phyloP scores from a whole-genome alignment of 2,888 invertebrate genomes.

The Athalia circularis region DNA sequence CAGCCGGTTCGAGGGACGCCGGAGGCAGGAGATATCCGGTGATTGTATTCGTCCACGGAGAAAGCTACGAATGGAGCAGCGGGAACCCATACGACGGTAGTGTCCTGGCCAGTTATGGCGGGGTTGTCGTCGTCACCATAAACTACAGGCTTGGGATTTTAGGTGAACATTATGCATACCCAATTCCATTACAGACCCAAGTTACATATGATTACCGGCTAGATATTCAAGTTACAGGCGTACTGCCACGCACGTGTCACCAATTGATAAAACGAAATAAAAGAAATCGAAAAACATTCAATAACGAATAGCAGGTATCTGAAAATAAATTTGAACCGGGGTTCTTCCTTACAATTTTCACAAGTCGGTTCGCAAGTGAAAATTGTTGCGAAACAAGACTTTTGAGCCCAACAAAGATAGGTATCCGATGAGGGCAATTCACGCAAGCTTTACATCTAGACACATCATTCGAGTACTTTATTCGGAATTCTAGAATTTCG shows the following conservation, averaged over 20 bases:
- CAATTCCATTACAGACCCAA: neutral
- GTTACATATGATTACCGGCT: neutral
- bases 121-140: slow-evolving; percentile 90
- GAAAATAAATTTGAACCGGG: too few relatives aligned
- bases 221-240: neutral
- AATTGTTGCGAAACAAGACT: too few relatives aligned
- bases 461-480: too few relatives aligned
- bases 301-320: too few relatives aligned
- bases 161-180: slow-evolving; percentile 77
- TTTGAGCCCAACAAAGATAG: too few relatives aligned
- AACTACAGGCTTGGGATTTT: slow-evolving; percentile 89
- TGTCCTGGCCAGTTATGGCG: slow-evolving; percentile 94
- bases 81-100: slow-evolving; percentile 99
- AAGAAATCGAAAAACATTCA: too few relatives aligned
- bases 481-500: too few relatives aligned
- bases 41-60: slow-evolving; percentile 96
- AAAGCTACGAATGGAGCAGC: slow-evolving; percentile 97
- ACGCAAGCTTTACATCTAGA: too few relatives aligned
- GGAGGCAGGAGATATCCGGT: slow-evolving; percentile 85
- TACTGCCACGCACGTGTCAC: neutral
- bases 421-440: too few relatives aligned
- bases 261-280: neutral
- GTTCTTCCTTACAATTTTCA: too few relatives aligned
- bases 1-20: slow-evolving; percentile 80
- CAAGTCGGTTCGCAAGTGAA: too few relatives aligned